A percentile compares a stretch with the other conserved stretches of the same genome.
Evolutionary conservation across 2,113 vertebrate genomes (phyloP).

Genomic region (Nannobrachium achirus): DNA sequence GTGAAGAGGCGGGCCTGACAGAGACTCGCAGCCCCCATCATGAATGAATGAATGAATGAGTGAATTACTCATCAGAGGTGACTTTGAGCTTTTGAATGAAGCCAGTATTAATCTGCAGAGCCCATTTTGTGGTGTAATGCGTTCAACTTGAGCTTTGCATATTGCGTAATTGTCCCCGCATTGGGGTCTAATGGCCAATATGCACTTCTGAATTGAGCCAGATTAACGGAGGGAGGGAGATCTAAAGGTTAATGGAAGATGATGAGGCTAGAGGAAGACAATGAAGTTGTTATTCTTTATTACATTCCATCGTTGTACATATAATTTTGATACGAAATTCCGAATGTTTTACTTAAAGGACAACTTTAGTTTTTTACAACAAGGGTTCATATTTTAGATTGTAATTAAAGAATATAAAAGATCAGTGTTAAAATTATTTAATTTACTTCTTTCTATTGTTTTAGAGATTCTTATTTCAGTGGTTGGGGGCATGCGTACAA

Average conservation of each 20-base stretch:
- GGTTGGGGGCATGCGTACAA: no score
- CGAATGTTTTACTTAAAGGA: no score
- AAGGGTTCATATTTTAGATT: no score
- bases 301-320: slow-evolving; percentile 9
- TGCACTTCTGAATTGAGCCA: slow-evolving; percentile 31
- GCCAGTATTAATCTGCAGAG: slow-evolving; percentile 43
- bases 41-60: slow-evolving; percentile 68
- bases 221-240: slow-evolving; percentile 19
- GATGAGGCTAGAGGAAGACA: slow-evolving; percentile 12
- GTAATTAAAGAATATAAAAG: no score
- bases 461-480: no score
- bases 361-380: no score
- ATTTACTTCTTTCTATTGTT: no score
- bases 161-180: neutral
- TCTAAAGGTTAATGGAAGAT: slow-evolving; percentile 6
- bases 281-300: slow-evolving; percentile 24
- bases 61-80: slow-evolving; percentile 61
- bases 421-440: no score
- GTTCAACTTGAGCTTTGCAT: slow-evolving; percentile 37
- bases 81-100: slow-evolving; percentile 65
- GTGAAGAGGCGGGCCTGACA: slow-evolving; percentile 58
- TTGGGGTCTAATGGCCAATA: slow-evolving; percentile 22
- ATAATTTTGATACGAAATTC: no score
- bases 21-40: slow-evolving; percentile 54
- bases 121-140: slow-evolving; percentile 43